Evolutionary conservation across 2,888 invertebrate genomes (phyloP), one percentile per base, ranked within the genome.

Genomic region (Idaea straminata): DNA sequence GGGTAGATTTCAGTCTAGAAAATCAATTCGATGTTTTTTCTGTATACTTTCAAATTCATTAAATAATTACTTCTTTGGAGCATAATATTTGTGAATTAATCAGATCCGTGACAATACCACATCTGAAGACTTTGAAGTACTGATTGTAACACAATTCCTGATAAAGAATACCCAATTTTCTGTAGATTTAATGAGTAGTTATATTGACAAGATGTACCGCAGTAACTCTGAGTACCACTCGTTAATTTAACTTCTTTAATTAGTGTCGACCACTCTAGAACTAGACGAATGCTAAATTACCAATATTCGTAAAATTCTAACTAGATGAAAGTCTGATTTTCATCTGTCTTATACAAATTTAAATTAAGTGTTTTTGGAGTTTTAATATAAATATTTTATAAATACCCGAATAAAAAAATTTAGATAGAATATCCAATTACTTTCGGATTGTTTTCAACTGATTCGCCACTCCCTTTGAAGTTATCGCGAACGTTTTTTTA

Each of bases 81-180:
- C 25, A 25, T 2, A 25, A 25, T 25, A 25, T 25, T 25, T 25
- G 25, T 25, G 25, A 25, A 60, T 72, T 72, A 69, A 73, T 69
- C 72, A 77, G 69, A 76, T 77, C 79, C 78, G 72, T 76, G 85
- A 86, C 86, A 86, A 86, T 86, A 86, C 80, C 76, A 71, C 73
- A 75, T 78, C 73, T 64, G 78, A 80, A 84, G 79, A 84, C 82
- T 83, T 78, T 72, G 70, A 78, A 59, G 82, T 75, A 85, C 83
- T 86, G 83, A 85, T 80, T 81, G 73, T 80, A 73, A 75, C 76
- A 76, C 73, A 77, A 78, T 70, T 73, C 77, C 80, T 77, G 69
- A 63, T 68, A 66, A 77, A 62, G 77, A 70, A 69, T 74, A 68
- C 82, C 78, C 85, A 85, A 85, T 86, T 86, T 86, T 83, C 77